Conservation (phyloP, 2,113 vertebrate genomes). For the Aspiorhynchus laticeps region DNA sequence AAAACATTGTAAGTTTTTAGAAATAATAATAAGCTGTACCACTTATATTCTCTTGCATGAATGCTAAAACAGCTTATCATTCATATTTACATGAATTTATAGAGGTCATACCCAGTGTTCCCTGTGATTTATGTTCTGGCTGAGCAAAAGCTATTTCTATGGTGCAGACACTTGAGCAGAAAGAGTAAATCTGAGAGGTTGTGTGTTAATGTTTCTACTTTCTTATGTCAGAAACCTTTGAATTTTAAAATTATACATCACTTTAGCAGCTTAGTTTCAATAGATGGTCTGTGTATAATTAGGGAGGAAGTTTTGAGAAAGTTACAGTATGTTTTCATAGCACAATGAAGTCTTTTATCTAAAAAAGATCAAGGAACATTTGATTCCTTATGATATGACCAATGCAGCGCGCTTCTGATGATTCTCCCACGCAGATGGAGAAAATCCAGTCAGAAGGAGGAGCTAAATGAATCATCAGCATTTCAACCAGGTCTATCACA, state of each 20-base stretch:
- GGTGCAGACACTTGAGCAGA: not conserved
- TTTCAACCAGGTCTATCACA: not conserved
- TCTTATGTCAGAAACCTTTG: not conserved
- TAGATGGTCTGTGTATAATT: no score
- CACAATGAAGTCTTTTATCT: not conserved
- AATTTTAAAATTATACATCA: not conserved
- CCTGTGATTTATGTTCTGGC: not conserved
- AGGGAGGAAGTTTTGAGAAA: not conserved
- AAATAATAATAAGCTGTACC: no score
- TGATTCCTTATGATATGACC: not conserved
- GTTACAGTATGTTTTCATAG: not conserved
- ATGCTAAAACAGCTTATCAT: not conserved
- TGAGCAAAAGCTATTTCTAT: not conserved
- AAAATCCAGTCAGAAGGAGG: not conserved
- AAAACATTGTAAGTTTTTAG: no score
- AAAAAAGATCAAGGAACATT: conserved; percentile 11
- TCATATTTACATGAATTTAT: not conserved
- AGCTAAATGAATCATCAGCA: not conserved
- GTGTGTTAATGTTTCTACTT: not conserved
- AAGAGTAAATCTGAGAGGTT: not conserved
- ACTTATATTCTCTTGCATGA: conserved; percentile 8
- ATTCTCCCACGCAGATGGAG: not conserved
- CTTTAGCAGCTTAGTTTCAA: not conserved
- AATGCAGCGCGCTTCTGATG: conserved; percentile 1
- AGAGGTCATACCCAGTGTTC: not conserved